A percentile compares a stretch with the other conserved stretches of the same genome.
phyloP scores from a whole-genome alignment of 1,140 invertebrate genomes.

The Drosophila willistoni region DNA sequence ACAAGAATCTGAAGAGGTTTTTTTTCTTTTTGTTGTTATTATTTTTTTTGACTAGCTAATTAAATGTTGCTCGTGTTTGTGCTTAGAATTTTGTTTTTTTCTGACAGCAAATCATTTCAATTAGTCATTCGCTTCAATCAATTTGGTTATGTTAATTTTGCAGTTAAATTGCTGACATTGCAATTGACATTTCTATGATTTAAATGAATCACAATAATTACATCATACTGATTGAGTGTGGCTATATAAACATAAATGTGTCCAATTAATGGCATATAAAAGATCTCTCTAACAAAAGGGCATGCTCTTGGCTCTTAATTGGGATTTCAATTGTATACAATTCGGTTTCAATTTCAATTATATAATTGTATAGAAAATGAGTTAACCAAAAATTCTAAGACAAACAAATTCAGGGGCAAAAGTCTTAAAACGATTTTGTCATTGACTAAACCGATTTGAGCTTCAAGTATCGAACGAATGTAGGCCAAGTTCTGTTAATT shows the following conservation, averaged over 20 bases:
- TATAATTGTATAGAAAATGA: slow-evolving; percentile 63
- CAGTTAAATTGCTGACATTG: slow-evolving; percentile 29
- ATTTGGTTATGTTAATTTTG: slow-evolving; percentile 64
- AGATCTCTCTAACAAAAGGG: slow-evolving; percentile 51
- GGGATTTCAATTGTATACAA: slow-evolving; percentile 58
- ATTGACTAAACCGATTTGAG: background rate
- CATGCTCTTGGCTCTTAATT: slow-evolving; percentile 57
- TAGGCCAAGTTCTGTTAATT: slow-evolving; percentile 50
- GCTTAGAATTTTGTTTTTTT: slow-evolving; percentile 32
- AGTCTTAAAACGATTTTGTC: slow-evolving; percentile 29
- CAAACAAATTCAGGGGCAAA: slow-evolving; percentile 63
- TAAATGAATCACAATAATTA: slow-evolving; percentile 54
- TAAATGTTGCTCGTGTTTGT: slow-evolving; percentile 41
- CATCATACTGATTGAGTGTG: slow-evolving; percentile 48
- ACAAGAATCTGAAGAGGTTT: slow-evolving; percentile 59
- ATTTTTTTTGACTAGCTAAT: slow-evolving; percentile 46
- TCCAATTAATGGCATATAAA: slow-evolving; percentile 30
- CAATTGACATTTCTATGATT: slow-evolving; percentile 56
- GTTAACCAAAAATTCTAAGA: slow-evolving; percentile 60
- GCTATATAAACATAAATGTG: slow-evolving; percentile 6
- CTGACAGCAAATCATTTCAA: slow-evolving; percentile 20
- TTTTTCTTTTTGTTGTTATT: slow-evolving; percentile 30
- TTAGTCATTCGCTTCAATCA: slow-evolving; percentile 50
- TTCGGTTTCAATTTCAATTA: slow-evolving; percentile 54
- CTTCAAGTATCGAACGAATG: slow-evolving; percentile 20